These are phyloP conservation scores for Marcusenius ussheri DNA, from an alignment of 2,113 vertebrate species.

Conservation along the genomic window DNA sequence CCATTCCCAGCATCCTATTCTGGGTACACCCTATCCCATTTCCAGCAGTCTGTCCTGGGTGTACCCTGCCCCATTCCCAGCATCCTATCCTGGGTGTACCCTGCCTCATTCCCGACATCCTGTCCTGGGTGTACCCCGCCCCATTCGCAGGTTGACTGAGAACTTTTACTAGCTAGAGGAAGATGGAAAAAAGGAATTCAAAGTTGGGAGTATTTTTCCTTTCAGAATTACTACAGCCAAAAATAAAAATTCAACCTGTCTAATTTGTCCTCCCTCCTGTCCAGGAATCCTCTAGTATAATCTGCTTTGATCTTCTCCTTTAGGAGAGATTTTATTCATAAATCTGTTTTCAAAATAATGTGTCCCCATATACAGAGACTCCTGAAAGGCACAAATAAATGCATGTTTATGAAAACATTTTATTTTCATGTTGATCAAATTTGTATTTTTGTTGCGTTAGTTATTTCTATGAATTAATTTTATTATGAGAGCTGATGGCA, in stretches of 20 bases:
- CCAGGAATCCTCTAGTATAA: background rate
- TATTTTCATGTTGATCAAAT: background rate
- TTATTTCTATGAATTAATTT: background rate
- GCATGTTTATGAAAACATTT: background rate
- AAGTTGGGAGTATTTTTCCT: background rate
- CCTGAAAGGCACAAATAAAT: background rate
- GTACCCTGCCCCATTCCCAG: no score
- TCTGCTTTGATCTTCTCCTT: background rate
- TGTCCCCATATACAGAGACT: background rate
- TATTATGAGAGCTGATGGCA: background rate
- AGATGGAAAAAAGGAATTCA: background rate
- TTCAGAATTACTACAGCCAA: background rate
- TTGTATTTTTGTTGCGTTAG: background rate
- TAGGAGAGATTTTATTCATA: background rate
- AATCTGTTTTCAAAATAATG: background rate
- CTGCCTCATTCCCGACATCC: no score
- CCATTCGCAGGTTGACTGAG: background rate
- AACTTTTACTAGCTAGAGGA: background rate
- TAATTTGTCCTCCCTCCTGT: background rate
- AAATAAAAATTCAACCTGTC: background rate
- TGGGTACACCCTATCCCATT: no score
- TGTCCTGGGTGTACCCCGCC: no score
- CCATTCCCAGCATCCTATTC: no score
- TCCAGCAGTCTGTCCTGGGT: no score
- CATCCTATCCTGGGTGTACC: no score